Evolutionary conservation across 2,888 invertebrate genomes (phyloP).

Genomic region (Antheraea assamensis): DNA sequence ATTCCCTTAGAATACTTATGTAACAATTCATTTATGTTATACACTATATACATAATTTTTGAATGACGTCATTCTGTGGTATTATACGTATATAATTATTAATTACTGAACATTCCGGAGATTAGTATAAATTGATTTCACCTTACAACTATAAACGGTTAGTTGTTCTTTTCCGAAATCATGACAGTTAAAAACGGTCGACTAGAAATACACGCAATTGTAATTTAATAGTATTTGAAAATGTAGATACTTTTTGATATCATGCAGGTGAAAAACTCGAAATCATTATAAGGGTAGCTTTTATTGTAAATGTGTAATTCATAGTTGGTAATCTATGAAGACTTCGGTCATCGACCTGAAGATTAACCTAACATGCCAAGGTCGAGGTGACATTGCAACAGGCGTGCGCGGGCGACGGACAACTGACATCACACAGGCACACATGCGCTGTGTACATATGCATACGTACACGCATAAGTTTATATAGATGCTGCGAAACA

Average conservation of each 20-base stretch:
- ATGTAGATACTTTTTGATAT: not conserved
- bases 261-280: not conserved
- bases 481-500: not conserved
- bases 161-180: no score
- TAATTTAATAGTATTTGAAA: no score
- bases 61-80: no score
- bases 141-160: no score
- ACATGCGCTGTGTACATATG: not conserved
- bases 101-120: no score
- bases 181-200: no score
- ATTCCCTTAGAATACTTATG: no score
- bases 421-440: constrained; percentile 30
- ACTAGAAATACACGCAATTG: no score
- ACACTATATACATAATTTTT: no score
- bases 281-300: constrained; percentile 9
- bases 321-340: constrained; percentile 42
- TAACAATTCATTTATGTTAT: no score
- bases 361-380: constrained; percentile 58
- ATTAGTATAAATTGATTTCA: no score
- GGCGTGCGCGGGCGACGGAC: constrained; percentile 51
- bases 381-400: constrained; percentile 68
- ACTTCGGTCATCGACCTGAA: constrained; percentile 57
- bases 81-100: no score
- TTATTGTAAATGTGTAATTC: not conserved
- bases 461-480: not conserved